Conservation (phyloP, 1,140 invertebrate species). For the Euwallacea similis region DNA sequence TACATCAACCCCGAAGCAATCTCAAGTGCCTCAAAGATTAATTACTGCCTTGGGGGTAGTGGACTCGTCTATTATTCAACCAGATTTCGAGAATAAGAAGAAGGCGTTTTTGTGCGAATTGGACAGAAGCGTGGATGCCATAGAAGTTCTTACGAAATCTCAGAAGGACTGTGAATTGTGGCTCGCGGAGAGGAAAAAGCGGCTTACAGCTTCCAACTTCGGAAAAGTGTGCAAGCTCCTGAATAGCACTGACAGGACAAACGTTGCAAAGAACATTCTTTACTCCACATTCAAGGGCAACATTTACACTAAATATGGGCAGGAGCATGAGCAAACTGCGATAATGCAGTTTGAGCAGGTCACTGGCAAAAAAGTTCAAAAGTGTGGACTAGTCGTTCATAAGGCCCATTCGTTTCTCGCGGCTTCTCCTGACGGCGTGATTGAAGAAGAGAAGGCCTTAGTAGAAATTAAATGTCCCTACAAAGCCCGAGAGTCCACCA, state of each 20-base stretch:
- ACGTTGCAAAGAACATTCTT: conserved; percentile 36
- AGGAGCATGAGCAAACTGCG: conserved; percentile 36
- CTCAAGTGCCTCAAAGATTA: conserved; percentile 3
- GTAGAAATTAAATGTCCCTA: conserved; percentile 43
- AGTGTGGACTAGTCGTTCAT: conserved; percentile 37
- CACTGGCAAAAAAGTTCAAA: conserved; percentile 29
- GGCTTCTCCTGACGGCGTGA: conserved; percentile 40
- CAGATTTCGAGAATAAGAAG: conserved; percentile 30
- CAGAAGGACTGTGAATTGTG: conserved; percentile 36
- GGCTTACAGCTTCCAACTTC: conserved; percentile 48
- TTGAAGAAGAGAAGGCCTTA: conserved; percentile 34
- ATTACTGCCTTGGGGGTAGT: not conserved
- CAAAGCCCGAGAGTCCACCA: conserved; percentile 26
- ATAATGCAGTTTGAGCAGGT: conserved; percentile 25
- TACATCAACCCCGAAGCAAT: conserved; percentile 28
- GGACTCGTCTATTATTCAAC: not conserved
- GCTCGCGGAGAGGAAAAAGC: conserved; percentile 35
- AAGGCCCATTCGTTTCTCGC: conserved; percentile 39
- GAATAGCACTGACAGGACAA: conserved; percentile 35
- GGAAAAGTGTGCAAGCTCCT: conserved; percentile 42
- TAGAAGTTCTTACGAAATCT: conserved; percentile 29
- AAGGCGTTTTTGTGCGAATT: conserved; percentile 30
- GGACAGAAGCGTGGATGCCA: conserved; percentile 31
- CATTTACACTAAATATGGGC: conserved; percentile 34
- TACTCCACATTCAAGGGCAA: conserved; percentile 37